phyloP scores from a whole-genome alignment of 2,113 vertebrate genomes.

The Podarcis raffonei region DNA sequence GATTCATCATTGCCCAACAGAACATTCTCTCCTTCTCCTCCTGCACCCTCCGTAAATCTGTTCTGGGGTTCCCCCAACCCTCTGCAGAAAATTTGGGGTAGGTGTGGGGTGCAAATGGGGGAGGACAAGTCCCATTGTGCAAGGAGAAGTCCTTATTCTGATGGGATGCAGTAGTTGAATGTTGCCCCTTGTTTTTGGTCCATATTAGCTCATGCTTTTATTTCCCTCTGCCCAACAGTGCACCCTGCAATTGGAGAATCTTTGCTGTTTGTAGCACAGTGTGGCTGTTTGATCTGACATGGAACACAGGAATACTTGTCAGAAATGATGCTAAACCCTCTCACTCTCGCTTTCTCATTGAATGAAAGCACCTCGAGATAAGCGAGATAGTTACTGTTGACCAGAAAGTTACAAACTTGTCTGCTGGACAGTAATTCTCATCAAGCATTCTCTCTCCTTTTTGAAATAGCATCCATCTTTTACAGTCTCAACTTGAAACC shows the following conservation, averaged over 20 bases:
- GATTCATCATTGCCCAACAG: too few species aligned
- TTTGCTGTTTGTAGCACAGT: not conserved
- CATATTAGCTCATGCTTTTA: not conserved
- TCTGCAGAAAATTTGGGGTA: too few species aligned
- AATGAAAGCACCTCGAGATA: conserved; percentile 37
- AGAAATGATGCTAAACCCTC: not conserved
- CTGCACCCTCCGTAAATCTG: too few species aligned
- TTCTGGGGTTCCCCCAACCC: too few species aligned
- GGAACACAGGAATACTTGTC: not conserved
- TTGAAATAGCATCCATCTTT: not conserved
- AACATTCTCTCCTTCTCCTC: too few species aligned
- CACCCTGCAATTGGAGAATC: not conserved
- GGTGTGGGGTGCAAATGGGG: too few species aligned
- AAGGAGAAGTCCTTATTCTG: too few species aligned
- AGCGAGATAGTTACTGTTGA: conserved; percentile 28
- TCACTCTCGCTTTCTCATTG: not conserved
- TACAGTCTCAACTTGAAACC: conserved; percentile 52
- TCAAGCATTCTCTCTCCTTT: not conserved
- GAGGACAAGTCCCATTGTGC: too few species aligned
- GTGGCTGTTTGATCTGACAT: not conserved
- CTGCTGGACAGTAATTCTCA: conserved; percentile 45
- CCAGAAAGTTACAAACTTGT: conserved; percentile 45
- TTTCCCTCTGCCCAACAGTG: not conserved
- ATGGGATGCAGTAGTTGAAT: too few species aligned
- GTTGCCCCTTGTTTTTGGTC: not conserved